These are phyloP conservation scores for Pantherophis guttatus DNA, from an alignment of 2,113 vertebrate genomes.

Conservation along the genomic window DNA sequence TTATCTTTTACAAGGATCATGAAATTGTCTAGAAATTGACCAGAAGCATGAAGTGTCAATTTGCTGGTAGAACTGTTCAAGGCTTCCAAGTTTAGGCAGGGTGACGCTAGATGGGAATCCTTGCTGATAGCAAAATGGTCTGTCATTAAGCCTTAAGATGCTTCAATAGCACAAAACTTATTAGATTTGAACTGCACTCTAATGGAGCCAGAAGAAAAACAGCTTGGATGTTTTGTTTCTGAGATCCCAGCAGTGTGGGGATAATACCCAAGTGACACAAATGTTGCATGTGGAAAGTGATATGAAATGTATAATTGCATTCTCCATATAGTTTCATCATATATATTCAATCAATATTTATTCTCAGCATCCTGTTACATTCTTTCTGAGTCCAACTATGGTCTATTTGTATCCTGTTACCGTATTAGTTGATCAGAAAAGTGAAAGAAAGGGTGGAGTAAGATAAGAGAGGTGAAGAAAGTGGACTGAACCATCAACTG, in stretches of 20 bases:
- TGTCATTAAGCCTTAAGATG: neutral
- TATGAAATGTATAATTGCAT: neutral
- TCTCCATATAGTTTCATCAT: neutral
- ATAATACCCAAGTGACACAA: neutral
- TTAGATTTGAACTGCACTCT: neutral
- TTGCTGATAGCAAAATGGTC: neutral
- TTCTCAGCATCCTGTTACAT: neutral
- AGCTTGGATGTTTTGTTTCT: neutral
- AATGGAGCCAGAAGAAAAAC: neutral
- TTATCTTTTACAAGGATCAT: neutral
- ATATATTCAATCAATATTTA: neutral
- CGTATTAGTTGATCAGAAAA: neutral
- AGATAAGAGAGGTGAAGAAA: neutral
- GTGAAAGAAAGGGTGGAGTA: neutral
- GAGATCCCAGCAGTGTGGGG: neutral
- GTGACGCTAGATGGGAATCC: neutral
- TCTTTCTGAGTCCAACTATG: neutral
- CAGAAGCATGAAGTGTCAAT: neutral
- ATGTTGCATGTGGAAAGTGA: neutral
- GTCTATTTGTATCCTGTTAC: neutral
- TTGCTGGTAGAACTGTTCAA: neutral
- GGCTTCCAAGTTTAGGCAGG: neutral
- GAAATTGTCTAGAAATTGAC: neutral
- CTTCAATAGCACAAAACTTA: neutral
- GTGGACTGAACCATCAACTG: neutral